phyloP scores from a whole-genome alignment of 2,797 vertebrate species.

The Oceanodroma leucorhoa region DNA sequence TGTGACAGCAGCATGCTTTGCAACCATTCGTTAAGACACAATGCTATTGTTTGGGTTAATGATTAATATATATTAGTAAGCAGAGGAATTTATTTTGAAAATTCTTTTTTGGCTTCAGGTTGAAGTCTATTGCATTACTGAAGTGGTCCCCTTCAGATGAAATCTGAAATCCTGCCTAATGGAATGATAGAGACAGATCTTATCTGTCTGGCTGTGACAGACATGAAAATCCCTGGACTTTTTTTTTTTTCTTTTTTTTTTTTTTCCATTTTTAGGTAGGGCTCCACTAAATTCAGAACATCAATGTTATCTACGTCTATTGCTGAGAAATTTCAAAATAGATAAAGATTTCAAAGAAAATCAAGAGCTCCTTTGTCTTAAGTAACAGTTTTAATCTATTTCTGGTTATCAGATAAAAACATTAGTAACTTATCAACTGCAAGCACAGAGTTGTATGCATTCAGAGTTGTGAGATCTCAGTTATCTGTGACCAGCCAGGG shows the following conservation, averaged over 20 bases:
- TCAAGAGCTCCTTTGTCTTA: background rate
- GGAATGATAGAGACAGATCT: background rate
- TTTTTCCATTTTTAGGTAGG: background rate
- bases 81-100: background rate
- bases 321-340: background rate
- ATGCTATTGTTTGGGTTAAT: constrained; percentile 4
- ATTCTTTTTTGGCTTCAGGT: background rate
- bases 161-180: constrained; percentile 42
- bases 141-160: background rate
- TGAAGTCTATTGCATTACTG: background rate
- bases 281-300: background rate
- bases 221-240: background rate
- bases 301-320: background rate
- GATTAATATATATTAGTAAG: background rate
- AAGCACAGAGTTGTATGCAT: background rate
- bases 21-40: background rate
- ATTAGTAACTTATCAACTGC: background rate
- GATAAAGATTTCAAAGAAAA: background rate
- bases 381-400: background rate
- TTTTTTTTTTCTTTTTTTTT: background rate
- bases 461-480: background rate
- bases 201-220: background rate
- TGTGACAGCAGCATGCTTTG: background rate
- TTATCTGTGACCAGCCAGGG: background rate
- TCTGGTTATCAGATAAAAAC: background rate